A percentile compares a stretch with the other conserved stretches of the same genome.
Conservation (phyloP, 2,113 vertebrate genomes). For the Hipposideros armiger region DNA sequence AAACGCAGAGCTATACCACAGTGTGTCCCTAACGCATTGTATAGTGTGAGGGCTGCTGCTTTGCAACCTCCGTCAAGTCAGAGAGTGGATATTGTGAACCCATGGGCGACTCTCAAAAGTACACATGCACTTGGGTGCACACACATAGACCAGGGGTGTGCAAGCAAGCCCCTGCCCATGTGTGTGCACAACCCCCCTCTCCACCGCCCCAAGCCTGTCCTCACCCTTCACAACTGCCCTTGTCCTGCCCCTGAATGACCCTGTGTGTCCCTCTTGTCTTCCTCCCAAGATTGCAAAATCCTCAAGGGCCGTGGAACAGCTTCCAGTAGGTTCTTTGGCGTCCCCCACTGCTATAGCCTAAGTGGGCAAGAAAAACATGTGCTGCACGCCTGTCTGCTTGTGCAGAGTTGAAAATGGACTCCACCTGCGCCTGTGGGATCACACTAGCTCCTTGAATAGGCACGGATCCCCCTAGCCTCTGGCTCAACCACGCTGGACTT, state of each 20-base stretch:
- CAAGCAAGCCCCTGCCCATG: too few species aligned
- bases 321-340: not conserved
- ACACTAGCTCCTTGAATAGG: not conserved
- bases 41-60: fast-evolving
- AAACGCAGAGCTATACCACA: not conserved
- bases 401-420: not conserved
- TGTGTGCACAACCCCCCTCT: fast-evolving
- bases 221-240: not conserved
- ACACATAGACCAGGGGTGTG: fast-evolving
- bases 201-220: not conserved
- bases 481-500: fast-evolving
- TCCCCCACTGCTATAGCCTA: not conserved
- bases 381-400: fast-evolving
- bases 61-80: not conserved
- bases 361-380: not conserved
- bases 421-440: not conserved
- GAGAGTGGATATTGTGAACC: not conserved
- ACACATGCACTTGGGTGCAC: not conserved
- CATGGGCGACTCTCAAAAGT: too few species aligned
- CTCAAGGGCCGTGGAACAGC: not conserved
- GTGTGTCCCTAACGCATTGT: not conserved
- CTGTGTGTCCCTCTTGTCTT: fast-evolving
- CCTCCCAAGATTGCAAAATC: not conserved
- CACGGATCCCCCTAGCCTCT: not conserved
- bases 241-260: too few species aligned